These are phyloP conservation scores for Apotomis turbidana DNA, from an alignment of 2,888 invertebrate genomes.

Conservation along the genomic window DNA sequence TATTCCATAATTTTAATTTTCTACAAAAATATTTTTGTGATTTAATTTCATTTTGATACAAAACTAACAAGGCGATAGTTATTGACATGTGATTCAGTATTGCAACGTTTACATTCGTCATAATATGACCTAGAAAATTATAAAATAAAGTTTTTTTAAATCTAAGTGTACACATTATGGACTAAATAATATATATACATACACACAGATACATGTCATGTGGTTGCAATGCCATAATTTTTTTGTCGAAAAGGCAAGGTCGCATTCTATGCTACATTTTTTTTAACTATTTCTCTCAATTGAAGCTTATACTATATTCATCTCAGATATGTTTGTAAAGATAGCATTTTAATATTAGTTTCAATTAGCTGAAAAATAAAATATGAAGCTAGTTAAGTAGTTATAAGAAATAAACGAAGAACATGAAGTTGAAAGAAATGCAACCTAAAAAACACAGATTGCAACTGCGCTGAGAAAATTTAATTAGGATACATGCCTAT, in stretches of 20 bases:
- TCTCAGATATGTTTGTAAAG: slow-evolving; percentile 42
- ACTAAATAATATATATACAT: slow-evolving; percentile 39
- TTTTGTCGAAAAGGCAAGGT: slow-evolving; percentile 59
- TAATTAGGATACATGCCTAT: no score
- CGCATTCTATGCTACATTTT: slow-evolving; percentile 66
- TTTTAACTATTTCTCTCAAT: slow-evolving; percentile 35
- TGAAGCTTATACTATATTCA: slow-evolving; percentile 43
- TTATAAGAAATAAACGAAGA: slow-evolving; percentile 46
- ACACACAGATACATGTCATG: slow-evolving; percentile 15
- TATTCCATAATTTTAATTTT: slow-evolving; percentile 32
- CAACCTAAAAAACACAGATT: no score
- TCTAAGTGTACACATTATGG: slow-evolving; percentile 26
- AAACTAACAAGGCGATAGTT: slow-evolving; percentile 63
- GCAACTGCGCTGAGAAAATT: no score
- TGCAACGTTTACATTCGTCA: slow-evolving; percentile 42
- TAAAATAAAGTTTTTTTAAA: slow-evolving; percentile 48
- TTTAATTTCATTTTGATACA: slow-evolving; percentile 49
- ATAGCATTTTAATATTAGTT: neutral
- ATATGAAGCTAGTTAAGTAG: neutral
- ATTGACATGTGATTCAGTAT: slow-evolving; percentile 52
- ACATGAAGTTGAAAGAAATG: no score
- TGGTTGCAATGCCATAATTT: slow-evolving; percentile 42
- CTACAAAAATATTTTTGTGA: slow-evolving; percentile 43
- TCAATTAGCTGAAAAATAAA: neutral
- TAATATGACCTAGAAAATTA: slow-evolving; percentile 51